Conservation (phyloP, 2,797 vertebrate genomes). For the Mormyrus hasselquistii region DNA sequence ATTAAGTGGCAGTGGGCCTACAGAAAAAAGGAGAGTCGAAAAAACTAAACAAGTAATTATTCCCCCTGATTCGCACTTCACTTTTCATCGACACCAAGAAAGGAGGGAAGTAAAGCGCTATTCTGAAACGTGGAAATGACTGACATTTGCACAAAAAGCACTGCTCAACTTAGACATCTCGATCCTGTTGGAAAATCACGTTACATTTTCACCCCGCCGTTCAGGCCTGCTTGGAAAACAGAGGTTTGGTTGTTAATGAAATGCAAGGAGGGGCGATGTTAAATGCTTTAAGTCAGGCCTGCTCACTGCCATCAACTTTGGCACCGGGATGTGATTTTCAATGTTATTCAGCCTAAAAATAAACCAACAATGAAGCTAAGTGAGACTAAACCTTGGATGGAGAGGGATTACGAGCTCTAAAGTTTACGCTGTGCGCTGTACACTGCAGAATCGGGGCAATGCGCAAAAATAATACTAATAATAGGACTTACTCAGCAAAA, state of each 20-base stretch:
- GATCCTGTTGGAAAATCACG: background rate
- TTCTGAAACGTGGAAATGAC: background rate
- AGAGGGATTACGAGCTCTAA: background rate
- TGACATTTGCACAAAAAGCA: background rate
- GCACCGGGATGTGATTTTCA: background rate
- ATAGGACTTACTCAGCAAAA: background rate
- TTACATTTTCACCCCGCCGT: background rate
- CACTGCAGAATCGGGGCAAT: background rate
- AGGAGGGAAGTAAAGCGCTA: background rate
- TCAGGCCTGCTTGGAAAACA: background rate
- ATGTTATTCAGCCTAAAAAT: background rate
- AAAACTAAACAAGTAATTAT: background rate
- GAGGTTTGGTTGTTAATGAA: background rate
- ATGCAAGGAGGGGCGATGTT: background rate
- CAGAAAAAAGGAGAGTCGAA: background rate
- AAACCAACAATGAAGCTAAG: background rate
- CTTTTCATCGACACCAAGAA: background rate
- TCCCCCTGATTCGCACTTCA: constrained; percentile 7
- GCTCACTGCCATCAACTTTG: background rate
- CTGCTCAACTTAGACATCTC: background rate
- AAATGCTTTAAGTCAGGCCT: background rate
- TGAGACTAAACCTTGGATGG: background rate
- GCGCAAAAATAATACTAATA: background rate
- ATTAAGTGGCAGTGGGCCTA: constrained; percentile 12
- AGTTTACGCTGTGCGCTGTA: background rate